Conservation (phyloP, 2,888 invertebrate genomes). For the Drosophila aldrichi region DNA sequence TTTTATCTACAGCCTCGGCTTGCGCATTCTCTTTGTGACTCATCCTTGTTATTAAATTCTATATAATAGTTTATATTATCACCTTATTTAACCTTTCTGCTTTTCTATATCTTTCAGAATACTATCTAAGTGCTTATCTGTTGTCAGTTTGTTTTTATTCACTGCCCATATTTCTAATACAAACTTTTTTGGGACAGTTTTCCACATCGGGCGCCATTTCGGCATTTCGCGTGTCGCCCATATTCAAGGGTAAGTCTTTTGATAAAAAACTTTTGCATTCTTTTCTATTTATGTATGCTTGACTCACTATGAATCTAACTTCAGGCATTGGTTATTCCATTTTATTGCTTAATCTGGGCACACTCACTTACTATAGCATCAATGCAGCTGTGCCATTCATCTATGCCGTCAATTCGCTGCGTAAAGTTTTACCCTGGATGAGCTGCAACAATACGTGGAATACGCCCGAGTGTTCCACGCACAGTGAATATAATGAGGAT, state of each 20-base stretch:
- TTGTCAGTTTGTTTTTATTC: constrained; percentile 78
- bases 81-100: neutral
- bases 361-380: constrained; percentile 93
- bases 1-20: neutral
- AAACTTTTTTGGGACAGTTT: constrained; percentile 94
- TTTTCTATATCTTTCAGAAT: constrained; percentile 56
- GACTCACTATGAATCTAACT: constrained; percentile 8
- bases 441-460: constrained; percentile 93
- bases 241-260: constrained; percentile 92
- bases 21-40: neutral
- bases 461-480: constrained; percentile 85
- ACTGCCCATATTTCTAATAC: constrained; percentile 94
- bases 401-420: constrained; percentile 91
- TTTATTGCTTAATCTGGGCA: constrained; percentile 91
- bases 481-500: constrained; percentile 71
- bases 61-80: neutral
- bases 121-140: constrained; percentile 76
- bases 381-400: constrained; percentile 93
- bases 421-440: constrained; percentile 90
- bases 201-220: constrained; percentile 92
- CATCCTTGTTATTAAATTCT: neutral
- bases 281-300: neutral
- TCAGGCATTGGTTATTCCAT: constrained; percentile 88
- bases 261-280: too few species aligned
- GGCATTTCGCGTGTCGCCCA: constrained; percentile 92